Conservation (phyloP, 1,140 invertebrate genomes). For the Camponotus pennsylvanicus region DNA sequence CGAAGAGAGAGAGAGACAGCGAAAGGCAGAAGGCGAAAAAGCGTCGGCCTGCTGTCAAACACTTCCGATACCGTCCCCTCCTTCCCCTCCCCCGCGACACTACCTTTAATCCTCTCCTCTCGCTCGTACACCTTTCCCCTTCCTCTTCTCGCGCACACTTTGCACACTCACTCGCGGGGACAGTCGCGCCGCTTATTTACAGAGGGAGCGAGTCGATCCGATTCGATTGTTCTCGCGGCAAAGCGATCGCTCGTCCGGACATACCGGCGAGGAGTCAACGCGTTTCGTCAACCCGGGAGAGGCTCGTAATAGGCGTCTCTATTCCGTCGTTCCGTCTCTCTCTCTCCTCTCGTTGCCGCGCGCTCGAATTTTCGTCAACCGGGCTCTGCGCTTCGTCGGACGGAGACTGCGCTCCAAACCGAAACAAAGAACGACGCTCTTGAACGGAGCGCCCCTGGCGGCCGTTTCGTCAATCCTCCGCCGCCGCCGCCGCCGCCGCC, state of each 20-base stretch:
- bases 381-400: slow-evolving; percentile 78
- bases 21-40: slow-evolving; percentile 59
- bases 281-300: slow-evolving; percentile 1
- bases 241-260: slow-evolving; percentile 7
- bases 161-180: slow-evolving; percentile 68
- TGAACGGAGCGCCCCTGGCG: slow-evolving; percentile 70
- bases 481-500: neutral
- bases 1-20: neutral
- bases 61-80: slow-evolving; percentile 64
- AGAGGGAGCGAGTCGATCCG: slow-evolving; percentile 62
- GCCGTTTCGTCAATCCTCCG: slow-evolving; percentile 26
- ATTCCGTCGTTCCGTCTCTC: slow-evolving; percentile 12
- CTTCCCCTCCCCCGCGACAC: slow-evolving; percentile 12
- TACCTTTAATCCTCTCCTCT: slow-evolving; percentile 47
- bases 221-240: slow-evolving; percentile 53
- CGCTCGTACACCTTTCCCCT: slow-evolving; percentile 38
- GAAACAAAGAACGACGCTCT: slow-evolving; percentile 86
- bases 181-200: slow-evolving; percentile 67
- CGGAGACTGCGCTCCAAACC: slow-evolving; percentile 83
- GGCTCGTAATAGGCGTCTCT: slow-evolving; percentile 30
- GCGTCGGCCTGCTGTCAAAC: slow-evolving; percentile 69
- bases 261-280: neutral
- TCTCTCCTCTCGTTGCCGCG: slow-evolving; percentile 43
- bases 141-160: slow-evolving; percentile 70
- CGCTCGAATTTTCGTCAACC: slow-evolving; percentile 75